A percentile compares a stretch with the other conserved stretches of the same genome.
phyloP scores from a whole-genome alignment of 2,888 invertebrate genomes.

The Andrena dorsata region DNA sequence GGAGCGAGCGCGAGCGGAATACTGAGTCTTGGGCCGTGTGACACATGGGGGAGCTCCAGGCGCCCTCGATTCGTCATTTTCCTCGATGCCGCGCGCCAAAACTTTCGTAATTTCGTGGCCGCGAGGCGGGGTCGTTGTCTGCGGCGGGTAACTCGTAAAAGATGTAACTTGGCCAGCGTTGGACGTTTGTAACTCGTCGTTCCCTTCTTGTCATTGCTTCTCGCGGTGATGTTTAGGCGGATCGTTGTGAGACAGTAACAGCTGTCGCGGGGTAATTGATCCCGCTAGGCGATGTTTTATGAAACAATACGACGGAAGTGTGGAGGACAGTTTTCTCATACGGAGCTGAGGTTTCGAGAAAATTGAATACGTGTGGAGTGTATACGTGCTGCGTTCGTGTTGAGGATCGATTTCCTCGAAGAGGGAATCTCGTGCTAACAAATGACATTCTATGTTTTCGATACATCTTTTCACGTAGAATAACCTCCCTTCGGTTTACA shows the following conservation, averaged over 20 bases:
- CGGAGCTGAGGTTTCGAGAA: no score
- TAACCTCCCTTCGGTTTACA: neutral
- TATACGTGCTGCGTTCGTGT: no score
- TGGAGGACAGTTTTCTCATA: no score
- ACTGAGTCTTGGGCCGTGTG: slow-evolving; percentile 30
- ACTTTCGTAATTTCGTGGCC: slow-evolving; percentile 58
- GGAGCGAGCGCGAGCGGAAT: slow-evolving; percentile 33
- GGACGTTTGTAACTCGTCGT: neutral
- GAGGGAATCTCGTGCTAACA: neutral
- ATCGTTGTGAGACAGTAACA: no score
- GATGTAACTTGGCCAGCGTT: neutral
- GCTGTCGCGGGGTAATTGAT: no score
- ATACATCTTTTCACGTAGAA: neutral
- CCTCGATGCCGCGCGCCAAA: slow-evolving; percentile 38
- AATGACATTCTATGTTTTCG: neutral
- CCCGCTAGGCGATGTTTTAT: no score
- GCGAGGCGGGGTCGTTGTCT: neutral
- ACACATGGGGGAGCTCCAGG: slow-evolving; percentile 29
- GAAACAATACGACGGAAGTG: no score
- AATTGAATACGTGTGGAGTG: no score
- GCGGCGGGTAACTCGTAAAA: slow-evolving; percentile 18
- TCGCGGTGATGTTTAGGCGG: neutral
- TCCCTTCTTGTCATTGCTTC: neutral
- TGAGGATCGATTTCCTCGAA: neutral
- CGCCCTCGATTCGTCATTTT: slow-evolving; percentile 40